Evolutionary conservation across 2,797 vertebrate species (phyloP).

Genomic region (Setipinna tenuifilis): DNA sequence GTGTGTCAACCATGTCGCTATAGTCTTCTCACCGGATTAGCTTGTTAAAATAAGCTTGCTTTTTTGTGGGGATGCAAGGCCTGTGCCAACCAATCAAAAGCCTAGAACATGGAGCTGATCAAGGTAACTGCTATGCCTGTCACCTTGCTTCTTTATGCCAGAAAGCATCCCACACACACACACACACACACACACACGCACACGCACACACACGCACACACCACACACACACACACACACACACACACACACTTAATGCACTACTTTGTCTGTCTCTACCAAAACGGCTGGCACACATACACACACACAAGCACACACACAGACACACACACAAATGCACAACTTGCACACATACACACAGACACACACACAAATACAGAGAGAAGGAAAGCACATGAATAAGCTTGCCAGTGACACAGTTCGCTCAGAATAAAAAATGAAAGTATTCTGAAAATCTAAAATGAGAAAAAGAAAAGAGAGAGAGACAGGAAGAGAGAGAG

Average conservation of each 20-base stretch:
- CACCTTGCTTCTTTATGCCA: slow-evolving; percentile 69
- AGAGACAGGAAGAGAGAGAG: neutral
- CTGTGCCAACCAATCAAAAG: slow-evolving; percentile 73
- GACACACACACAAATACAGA: neutral
- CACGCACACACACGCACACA: no score
- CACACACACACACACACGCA: neutral
- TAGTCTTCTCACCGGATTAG: slow-evolving; percentile 72
- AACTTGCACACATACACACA: neutral
- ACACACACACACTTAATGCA: neutral
- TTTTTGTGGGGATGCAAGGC: slow-evolving; percentile 61
- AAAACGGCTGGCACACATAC: neutral
- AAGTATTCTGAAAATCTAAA: slow-evolving; percentile 1
- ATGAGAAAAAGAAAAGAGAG: neutral
- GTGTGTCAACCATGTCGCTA: slow-evolving; percentile 71
- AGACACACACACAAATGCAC: slow-evolving; percentile 37
- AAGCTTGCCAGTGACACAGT: slow-evolving; percentile 28
- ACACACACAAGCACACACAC: neutral
- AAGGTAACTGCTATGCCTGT: slow-evolving; percentile 77
- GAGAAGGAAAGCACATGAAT: slow-evolving; percentile 37
- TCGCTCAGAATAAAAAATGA: slow-evolving; percentile 39
- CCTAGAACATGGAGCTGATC: slow-evolving; percentile 72
- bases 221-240: neutral
- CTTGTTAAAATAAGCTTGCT: slow-evolving; percentile 75
- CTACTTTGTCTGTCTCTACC: neutral
- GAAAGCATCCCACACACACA: slow-evolving; percentile 53